These are phyloP conservation scores for Tyrophagus putrescentiae DNA, from an alignment of 1,140 invertebrate species.

Conservation along the genomic window DNA sequence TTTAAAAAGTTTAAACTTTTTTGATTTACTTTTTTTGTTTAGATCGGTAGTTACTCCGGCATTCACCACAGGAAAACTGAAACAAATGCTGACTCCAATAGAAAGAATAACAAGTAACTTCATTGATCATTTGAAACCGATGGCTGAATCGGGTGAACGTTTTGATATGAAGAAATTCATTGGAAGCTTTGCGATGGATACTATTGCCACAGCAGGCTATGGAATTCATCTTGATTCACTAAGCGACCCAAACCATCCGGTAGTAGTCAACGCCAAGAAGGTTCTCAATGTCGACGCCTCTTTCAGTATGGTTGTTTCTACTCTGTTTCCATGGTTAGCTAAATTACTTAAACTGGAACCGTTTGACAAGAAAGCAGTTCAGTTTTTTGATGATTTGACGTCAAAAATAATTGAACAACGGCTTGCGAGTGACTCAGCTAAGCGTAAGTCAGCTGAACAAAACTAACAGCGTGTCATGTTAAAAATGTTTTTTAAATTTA, in stretches of 20 bases:
- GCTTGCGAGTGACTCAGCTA: neutral
- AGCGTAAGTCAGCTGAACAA: constrained; percentile 6
- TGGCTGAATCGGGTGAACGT: neutral
- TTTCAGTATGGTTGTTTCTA: neutral
- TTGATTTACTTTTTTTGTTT: too few species aligned
- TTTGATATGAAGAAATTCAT: constrained; percentile 19
- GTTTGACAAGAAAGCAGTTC: constrained; percentile 1
- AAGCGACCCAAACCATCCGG: constrained; percentile 34
- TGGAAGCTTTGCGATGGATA: constrained; percentile 42
- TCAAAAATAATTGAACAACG: constrained; percentile 11
- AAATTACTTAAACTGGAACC: neutral
- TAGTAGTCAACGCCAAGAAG: constrained; percentile 30
- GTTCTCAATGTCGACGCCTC: constrained; percentile 24
- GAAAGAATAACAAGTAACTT: constrained; percentile 23
- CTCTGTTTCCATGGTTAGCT: neutral
- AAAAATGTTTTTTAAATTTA: neutral
- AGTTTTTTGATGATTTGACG: constrained; percentile 14
- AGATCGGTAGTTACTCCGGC: constrained; percentile 27
- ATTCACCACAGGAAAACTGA: constrained; percentile 38
- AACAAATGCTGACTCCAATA: constrained; percentile 29
- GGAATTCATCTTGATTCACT: constrained; percentile 43
- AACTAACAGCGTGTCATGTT: neutral
- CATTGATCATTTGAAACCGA: neutral
- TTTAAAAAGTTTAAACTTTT: too few species aligned
- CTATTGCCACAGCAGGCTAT: constrained; percentile 43